Percentiles rank a stretch among this genome's conserved stretches.
phyloP scores from a whole-genome alignment of 2,113 vertebrate genomes.

The Barnardius zonarius region DNA sequence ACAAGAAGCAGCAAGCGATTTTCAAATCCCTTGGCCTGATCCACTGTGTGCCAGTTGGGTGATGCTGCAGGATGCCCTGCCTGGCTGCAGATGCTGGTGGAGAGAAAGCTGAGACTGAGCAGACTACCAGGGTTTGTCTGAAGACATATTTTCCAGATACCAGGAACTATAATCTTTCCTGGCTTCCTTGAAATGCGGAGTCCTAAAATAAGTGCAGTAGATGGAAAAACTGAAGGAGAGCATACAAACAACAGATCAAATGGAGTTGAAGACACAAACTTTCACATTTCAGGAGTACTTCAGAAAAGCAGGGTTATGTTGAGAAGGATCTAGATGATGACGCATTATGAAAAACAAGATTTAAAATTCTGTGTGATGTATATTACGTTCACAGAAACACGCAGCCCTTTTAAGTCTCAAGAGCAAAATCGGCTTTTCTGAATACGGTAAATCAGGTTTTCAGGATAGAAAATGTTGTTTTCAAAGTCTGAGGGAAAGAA shows the following conservation, averaged over 20 bases:
- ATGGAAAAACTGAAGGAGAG: slow-evolving; percentile 37
- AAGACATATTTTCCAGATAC: slow-evolving; percentile 41
- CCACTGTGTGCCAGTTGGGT: background rate
- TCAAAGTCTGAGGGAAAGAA: background rate
- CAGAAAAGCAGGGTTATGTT: background rate
- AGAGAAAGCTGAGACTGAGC: background rate
- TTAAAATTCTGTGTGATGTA: background rate
- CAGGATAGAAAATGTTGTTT: background rate
- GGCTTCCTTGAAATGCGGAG: slow-evolving; percentile 39
- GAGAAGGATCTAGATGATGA: background rate
- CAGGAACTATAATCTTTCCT: slow-evolving; percentile 33
- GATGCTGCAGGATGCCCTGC: background rate
- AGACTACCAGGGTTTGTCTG: slow-evolving; percentile 4
- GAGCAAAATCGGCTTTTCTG: background rate
- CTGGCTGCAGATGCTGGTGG: background rate
- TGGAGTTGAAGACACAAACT: background rate
- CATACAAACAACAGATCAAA: background rate
- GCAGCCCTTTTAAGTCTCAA: background rate
- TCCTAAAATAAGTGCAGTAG: slow-evolving; percentile 8
- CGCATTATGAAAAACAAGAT: background rate
- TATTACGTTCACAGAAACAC: background rate
- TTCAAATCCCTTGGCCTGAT: background rate
- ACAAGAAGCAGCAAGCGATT: background rate
- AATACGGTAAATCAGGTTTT: background rate
- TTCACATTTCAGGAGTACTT: background rate